A percentile compares a stretch with the other conserved stretches of the same genome.
Conservation (phyloP, 1,140 invertebrate genomes). For the Venturia canescens region DNA sequence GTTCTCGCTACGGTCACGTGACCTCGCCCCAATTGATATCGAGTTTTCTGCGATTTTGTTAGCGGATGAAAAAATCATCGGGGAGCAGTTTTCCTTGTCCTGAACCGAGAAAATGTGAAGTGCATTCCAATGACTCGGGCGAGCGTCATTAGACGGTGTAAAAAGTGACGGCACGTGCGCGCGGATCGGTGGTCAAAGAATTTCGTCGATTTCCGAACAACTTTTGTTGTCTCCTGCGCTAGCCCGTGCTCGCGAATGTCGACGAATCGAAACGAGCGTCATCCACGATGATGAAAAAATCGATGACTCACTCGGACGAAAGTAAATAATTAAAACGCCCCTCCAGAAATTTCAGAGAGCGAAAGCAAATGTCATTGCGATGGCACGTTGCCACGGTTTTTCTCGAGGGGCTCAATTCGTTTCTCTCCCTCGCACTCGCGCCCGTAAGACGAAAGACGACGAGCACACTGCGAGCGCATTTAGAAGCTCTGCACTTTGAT, state of each 20-base stretch:
- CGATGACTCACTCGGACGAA: background rate
- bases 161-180: too few relatives aligned
- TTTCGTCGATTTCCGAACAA: too few relatives aligned
- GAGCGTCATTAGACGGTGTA: too few relatives aligned
- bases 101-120: background rate
- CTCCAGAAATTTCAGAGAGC: background rate
- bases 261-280: too few relatives aligned
- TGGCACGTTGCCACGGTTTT: constrained; percentile 11
- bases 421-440: background rate
- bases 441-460: too few relatives aligned
- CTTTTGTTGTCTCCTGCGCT: too few relatives aligned
- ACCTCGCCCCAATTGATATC: background rate
- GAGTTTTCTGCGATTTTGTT: background rate
- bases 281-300: too few relatives aligned
- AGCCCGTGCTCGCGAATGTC: too few relatives aligned
- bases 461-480: background rate
- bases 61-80: background rate
- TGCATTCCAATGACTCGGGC: too few relatives aligned
- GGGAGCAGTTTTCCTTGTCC: constrained; percentile 8
- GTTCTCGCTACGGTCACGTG: too few relatives aligned
- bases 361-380: constrained; percentile 7
- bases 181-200: too few relatives aligned
- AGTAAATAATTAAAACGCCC: background rate
- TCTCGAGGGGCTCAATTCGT: background rate
- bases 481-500: background rate